Evolutionary conservation across 2,888 invertebrate species (phyloP).

Genomic region (Callosobruchus maculatus): DNA sequence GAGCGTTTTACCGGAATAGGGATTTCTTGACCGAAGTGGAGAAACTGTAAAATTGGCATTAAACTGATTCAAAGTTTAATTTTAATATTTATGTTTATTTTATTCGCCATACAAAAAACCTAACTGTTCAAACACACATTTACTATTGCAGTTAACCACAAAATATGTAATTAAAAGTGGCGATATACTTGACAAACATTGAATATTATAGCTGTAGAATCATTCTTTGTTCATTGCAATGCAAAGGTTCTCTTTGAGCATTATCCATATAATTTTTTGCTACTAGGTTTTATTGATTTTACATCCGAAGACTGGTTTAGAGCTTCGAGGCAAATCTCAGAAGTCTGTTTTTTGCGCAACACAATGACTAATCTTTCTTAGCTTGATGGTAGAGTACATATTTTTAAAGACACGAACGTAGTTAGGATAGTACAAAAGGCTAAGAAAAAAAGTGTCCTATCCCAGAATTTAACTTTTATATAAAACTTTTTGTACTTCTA

Average conservation of each 20-base stretch:
- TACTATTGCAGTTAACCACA: no score
- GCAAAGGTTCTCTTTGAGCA: no score
- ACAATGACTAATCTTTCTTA: not conserved
- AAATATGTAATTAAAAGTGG: no score
- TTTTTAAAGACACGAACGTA: not conserved
- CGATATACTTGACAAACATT: no score
- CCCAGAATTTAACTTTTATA: conserved; percentile 30
- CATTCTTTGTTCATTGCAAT: not conserved
- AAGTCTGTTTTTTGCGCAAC: not conserved
- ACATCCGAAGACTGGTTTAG: not conserved
- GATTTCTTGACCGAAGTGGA: no score
- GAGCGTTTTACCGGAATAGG: no score
- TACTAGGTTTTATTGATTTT: not conserved
- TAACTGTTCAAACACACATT: no score
- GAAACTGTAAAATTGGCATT: no score
- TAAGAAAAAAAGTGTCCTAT: conserved; percentile 26
- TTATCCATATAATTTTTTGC: not conserved
- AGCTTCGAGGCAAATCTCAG: not conserved
- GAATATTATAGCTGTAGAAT: no score
- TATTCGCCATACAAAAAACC: no score
- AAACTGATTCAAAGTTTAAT: no score
- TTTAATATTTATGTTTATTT: no score
- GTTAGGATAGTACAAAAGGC: conserved; percentile 12
- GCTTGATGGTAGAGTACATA: not conserved
- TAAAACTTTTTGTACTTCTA: conserved; percentile 23